These are phyloP conservation scores for Troides helena DNA, from an alignment of 2,888 invertebrate species.

Conservation along the genomic window DNA sequence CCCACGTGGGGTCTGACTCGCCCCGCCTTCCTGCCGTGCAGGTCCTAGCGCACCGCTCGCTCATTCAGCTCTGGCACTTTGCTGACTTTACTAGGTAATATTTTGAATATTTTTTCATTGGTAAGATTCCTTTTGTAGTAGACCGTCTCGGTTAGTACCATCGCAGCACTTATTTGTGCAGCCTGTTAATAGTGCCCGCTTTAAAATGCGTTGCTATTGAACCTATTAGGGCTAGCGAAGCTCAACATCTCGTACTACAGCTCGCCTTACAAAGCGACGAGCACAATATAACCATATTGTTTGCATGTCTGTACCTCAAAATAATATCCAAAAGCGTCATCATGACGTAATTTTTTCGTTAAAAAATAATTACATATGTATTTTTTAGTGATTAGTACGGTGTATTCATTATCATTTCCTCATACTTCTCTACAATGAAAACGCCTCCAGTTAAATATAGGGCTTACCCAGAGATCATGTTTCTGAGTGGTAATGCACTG, in stretches of 20 bases:
- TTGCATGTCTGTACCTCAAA: too few species aligned
- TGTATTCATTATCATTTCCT: background rate
- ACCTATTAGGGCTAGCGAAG: too few species aligned
- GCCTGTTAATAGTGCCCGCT: too few species aligned
- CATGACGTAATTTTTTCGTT: background rate
- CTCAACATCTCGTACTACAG: too few species aligned
- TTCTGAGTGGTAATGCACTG: background rate
- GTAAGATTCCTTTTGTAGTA: background rate
- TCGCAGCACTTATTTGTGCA: too few species aligned
- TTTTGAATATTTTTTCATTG: conserved; percentile 4
- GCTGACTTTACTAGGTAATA: conserved; percentile 66
- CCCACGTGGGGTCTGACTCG: conserved; percentile 73
- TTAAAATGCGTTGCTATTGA: too few species aligned
- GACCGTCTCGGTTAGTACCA: background rate
- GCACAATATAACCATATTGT: too few species aligned
- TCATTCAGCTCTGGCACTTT: conserved; percentile 86
- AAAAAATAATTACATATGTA: background rate
- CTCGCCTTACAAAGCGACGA: too few species aligned
- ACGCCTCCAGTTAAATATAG: background rate
- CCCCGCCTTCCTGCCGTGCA: conserved; percentile 63
- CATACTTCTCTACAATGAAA: too few species aligned
- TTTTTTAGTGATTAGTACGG: background rate
- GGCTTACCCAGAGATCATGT: background rate
- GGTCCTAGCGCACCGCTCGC: conserved; percentile 63
- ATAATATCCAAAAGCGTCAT: background rate